These are phyloP conservation scores for Pseudococcus jackbeardsleyi DNA, from an alignment of 2,888 invertebrate genomes.

Conservation along the genomic window DNA sequence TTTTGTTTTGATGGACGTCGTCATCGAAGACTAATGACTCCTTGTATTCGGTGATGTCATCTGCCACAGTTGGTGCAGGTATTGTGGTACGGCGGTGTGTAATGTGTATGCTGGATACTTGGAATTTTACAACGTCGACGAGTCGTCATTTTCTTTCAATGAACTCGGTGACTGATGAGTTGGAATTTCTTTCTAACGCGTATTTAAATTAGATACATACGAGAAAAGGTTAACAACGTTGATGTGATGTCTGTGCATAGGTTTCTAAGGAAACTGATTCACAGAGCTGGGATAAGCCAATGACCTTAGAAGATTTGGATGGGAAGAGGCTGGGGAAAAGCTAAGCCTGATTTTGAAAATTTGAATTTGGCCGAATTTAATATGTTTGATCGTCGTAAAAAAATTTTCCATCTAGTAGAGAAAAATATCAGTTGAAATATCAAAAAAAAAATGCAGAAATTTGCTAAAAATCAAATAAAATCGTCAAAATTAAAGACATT, in stretches of 20 bases:
- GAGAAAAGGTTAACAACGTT: conserved; percentile 14
- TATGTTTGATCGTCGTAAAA: too few species aligned
- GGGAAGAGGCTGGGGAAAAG: too few species aligned
- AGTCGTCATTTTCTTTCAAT: neutral
- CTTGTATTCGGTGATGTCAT: conserved; percentile 28
- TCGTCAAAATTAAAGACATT: too few species aligned
- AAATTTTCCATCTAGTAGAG: too few species aligned
- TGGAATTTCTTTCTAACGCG: neutral
- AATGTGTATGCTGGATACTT: neutral
- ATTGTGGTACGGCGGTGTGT: neutral
- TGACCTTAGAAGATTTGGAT: neutral
- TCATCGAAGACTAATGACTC: conserved; percentile 16
- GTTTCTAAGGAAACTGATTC: conserved; percentile 1
- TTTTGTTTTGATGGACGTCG: conserved; percentile 23
- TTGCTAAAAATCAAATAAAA: too few species aligned
- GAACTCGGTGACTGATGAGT: neutral
- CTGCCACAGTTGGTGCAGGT: neutral
- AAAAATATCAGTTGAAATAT: too few species aligned
- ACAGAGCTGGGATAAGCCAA: neutral
- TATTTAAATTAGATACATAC: neutral
- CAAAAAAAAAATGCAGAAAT: too few species aligned
- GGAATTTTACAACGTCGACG: neutral
- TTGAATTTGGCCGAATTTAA: too few species aligned
- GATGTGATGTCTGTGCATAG: neutral
- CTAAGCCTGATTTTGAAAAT: too few species aligned